Evolutionary conservation across 2,113 vertebrate genomes (phyloP), one percentile per base, ranked within the genome.

Genomic region (Scomber colias): DNA sequence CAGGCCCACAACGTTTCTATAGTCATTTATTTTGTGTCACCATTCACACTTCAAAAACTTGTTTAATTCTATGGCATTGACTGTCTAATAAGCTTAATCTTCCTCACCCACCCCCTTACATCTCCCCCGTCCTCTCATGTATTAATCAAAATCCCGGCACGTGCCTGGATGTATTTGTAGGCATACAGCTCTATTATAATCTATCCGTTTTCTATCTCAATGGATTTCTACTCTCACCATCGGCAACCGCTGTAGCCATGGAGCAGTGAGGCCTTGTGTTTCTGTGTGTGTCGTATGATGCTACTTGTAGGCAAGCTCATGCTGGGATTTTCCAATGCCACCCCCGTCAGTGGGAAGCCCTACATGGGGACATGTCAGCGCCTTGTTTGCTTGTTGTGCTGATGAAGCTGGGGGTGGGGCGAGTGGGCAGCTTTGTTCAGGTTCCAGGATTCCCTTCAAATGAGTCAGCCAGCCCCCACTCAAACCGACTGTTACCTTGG

Each of bases 361-460:
- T 92, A 77, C 81, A 87, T 86, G 90, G 92, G 92, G 90, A 93
- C 93, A 93, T 93, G 92, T 94, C 93, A 93, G 86, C 60, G 85
- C 84, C 90, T 92, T 93, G 91, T 94, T 94, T 94, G 90, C 91
- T 85, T 92, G 91, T 93, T 94, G 89, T 94, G 93, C 91, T 91
- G 92, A 91, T 94, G 90, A 91, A 92, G 87, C 92, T 92, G 91
- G 91, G 92, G 94, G 94, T 92, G 92, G 89, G 90, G 90, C 83
- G 92, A 94, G 95, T 95, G 94, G 95, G 95, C 93, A 92, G 93
- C 89, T 87, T 85, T 92, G 91, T 91, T 89, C 89, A 89, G 92
- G 91, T 92, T 95, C 93, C 93, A 96, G 95, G 95, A 95, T 95
- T 96, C 94, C 95, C 95, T 95, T 92, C 89, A 92, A 94, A 93